Conservation (phyloP, 2,888 invertebrate genomes). For the Dolichomitus sp. region DNA sequence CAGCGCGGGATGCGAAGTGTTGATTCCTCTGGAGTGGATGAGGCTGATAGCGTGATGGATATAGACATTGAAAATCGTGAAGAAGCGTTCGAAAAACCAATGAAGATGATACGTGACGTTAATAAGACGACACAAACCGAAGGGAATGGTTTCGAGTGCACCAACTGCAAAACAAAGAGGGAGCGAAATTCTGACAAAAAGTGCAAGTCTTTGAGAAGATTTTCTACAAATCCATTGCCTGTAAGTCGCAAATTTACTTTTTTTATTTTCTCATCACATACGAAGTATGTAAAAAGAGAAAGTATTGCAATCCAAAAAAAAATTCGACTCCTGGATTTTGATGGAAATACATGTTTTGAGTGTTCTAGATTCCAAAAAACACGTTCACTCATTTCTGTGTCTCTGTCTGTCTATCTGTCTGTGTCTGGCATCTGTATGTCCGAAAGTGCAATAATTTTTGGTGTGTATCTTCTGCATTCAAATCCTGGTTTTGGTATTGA, state of each 20-base stretch:
- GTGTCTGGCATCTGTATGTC: no score
- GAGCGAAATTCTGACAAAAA: neutral
- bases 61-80: slow-evolving; percentile 23
- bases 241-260: slow-evolving; percentile 19
- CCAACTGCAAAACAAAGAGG: slow-evolving; percentile 7
- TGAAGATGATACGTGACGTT: neutral
- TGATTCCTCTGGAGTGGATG: neutral
- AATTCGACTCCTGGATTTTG: no score
- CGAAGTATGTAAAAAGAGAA: no score
- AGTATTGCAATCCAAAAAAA: no score
- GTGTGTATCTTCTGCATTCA: no score
- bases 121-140: slow-evolving; percentile 47
- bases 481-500: no score
- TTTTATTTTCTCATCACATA: no score
- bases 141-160: neutral
- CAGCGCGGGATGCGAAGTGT: neutral
- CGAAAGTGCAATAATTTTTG: no score
- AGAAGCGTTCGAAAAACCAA: neutral
- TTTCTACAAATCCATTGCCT: neutral
- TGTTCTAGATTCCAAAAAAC: no score
- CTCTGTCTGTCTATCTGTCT: no score
- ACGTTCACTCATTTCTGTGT: no score
- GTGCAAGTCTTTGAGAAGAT: neutral
- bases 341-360: no score
- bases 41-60: slow-evolving; percentile 21